A percentile compares a stretch with the other conserved stretches of the same genome.
These are phyloP conservation scores for Antheraea yamamai DNA, from an alignment of 2,888 invertebrate genomes.

Conservation along the genomic window DNA sequence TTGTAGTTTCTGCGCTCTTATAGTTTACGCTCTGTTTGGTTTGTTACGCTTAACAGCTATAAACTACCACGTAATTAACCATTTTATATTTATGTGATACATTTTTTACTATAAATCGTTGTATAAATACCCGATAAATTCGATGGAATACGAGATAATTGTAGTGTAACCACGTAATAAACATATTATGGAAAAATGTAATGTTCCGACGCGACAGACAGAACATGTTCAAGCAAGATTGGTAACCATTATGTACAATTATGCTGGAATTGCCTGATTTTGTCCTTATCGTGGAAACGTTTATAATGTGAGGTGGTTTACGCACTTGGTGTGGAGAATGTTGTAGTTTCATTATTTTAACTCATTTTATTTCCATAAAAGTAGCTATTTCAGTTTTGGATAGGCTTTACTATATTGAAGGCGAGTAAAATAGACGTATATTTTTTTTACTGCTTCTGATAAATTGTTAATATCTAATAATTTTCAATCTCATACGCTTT, in stretches of 20 bases:
- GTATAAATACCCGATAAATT: conserved; percentile 3
- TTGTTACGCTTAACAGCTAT: neutral
- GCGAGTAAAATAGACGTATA: too few species aligned
- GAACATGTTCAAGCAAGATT: neutral
- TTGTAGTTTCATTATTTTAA: neutral
- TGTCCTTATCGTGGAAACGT: neutral
- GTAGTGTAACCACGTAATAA: conserved; percentile 3
- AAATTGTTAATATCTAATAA: too few species aligned
- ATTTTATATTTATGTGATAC: neutral
- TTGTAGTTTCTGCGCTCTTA: neutral
- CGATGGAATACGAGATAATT: neutral
- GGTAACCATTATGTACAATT: neutral
- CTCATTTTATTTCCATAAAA: neutral
- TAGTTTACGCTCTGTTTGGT: neutral
- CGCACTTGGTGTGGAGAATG: neutral
- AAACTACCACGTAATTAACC: neutral
- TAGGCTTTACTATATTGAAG: too few species aligned
- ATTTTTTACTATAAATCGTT: neutral
- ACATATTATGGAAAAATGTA: neutral
- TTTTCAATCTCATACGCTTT: too few species aligned
- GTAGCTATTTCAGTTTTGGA: neutral
- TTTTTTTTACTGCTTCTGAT: too few species aligned
- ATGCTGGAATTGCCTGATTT: neutral
- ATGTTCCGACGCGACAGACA: neutral
- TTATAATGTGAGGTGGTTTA: neutral